Evolutionary conservation across 2,888 invertebrate genomes (phyloP).

Genomic region (Arctia plantaginis): DNA sequence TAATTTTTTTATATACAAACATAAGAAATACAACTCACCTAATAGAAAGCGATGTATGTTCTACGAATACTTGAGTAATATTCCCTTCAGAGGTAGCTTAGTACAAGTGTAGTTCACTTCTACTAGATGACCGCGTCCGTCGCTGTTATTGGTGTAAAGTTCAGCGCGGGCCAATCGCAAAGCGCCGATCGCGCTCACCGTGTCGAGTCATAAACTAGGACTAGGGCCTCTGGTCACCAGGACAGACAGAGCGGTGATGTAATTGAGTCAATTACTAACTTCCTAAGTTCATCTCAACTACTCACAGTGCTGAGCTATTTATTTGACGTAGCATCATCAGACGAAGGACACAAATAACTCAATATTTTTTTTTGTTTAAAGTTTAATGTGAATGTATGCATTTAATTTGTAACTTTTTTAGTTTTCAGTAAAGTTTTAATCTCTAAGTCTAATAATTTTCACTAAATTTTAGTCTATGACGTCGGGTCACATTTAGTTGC

Average conservation of each 20-base stretch:
- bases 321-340: not conserved
- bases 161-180: no score
- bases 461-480: no score
- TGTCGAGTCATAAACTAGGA: no score
- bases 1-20: not conserved
- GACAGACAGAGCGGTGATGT: slow-evolving; percentile 12
- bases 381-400: not conserved
- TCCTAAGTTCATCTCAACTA: slow-evolving; percentile 12
- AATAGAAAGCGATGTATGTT: not conserved
- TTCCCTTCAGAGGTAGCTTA: no score
- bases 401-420: not conserved
- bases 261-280: slow-evolving; percentile 13
- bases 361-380: not conserved
- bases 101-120: no score
- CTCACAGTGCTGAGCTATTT: not conserved
- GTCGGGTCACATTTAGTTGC: no score
- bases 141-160: no score
- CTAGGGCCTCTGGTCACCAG: not conserved
- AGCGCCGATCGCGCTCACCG: no score
- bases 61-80: not conserved
- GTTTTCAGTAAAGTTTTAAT: no score
- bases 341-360: no score
- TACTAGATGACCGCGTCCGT: no score
- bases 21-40: not conserved
- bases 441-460: no score